These are phyloP conservation scores for Agrochola litura DNA, from an alignment of 2,888 invertebrate species.

Conservation along the genomic window DNA sequence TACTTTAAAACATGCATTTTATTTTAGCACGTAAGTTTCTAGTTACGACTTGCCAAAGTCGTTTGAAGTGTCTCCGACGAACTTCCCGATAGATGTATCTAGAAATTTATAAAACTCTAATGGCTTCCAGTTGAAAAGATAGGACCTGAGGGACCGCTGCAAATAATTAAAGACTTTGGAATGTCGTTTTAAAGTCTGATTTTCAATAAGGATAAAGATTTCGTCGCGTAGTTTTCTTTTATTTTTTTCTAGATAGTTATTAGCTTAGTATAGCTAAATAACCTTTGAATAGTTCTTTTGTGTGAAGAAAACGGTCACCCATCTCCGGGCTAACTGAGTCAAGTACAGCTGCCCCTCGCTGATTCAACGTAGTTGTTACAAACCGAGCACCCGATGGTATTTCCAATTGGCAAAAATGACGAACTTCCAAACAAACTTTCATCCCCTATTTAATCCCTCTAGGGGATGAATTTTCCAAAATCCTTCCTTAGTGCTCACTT, in stretches of 20 bases:
- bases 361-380: neutral
- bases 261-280: constrained; percentile 13
- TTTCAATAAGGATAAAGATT: constrained; percentile 1
- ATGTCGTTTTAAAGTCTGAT: constrained; percentile 14
- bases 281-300: neutral
- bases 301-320: neutral
- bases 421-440: neutral
- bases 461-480: neutral
- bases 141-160: neutral
- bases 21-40: constrained; percentile 53
- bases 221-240: constrained; percentile 8
- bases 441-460: neutral
- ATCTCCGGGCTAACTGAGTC: neutral
- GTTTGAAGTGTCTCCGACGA: constrained; percentile 52
- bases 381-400: neutral
- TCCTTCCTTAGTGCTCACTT: neutral
- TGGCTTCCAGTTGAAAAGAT: constrained; percentile 40
- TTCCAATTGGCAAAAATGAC: neutral
- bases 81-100: constrained; percentile 63
- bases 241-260: constrained; percentile 2
- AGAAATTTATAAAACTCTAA: constrained; percentile 62
- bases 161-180: constrained; percentile 15
- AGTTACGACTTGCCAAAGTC: constrained; percentile 60
- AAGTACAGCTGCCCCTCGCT: neutral
- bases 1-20: constrained; percentile 41